Evolutionary conservation across 2,797 vertebrate genomes (phyloP).

Genomic region (Crocidura indochinensis): DNA sequence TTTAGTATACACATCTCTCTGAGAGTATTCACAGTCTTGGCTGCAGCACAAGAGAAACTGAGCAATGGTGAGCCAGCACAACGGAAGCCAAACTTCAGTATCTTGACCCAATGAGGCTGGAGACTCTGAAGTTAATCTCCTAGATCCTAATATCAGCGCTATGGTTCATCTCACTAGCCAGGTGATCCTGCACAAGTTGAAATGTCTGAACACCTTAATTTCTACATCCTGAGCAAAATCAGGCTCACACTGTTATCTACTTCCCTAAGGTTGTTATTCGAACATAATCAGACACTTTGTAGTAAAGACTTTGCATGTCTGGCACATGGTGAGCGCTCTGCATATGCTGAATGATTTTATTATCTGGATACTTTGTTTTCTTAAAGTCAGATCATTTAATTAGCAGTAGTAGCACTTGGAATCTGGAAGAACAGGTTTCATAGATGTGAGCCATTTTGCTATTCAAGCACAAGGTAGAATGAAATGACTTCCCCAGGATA

Average conservation of each 20-base stretch:
- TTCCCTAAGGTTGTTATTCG: slow-evolving; percentile 48
- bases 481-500: neutral
- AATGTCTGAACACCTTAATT: slow-evolving; percentile 19
- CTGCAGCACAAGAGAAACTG: neutral
- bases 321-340: neutral
- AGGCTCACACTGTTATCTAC: neutral
- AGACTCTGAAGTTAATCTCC: neutral
- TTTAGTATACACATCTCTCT: neutral
- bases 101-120: neutral
- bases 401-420: slow-evolving; percentile 47
- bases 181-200: neutral
- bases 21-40: neutral
- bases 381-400: slow-evolving; percentile 66
- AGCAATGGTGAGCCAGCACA: neutral
- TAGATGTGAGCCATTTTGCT: slow-evolving; percentile 52
- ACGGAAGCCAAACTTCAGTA: neutral
- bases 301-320: slow-evolving; percentile 11
- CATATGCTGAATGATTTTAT: slow-evolving; percentile 54
- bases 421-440: slow-evolving; percentile 23
- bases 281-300: slow-evolving; percentile 48
- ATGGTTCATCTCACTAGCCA: neutral
- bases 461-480: neutral
- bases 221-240: slow-evolving; percentile 51
- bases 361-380: slow-evolving; percentile 34
- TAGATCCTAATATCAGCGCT: neutral